A percentile compares a stretch with the other conserved stretches of the same genome.
phyloP scores from a whole-genome alignment of 2,797 vertebrate genomes.

The Hapalemur alaotrensis region DNA sequence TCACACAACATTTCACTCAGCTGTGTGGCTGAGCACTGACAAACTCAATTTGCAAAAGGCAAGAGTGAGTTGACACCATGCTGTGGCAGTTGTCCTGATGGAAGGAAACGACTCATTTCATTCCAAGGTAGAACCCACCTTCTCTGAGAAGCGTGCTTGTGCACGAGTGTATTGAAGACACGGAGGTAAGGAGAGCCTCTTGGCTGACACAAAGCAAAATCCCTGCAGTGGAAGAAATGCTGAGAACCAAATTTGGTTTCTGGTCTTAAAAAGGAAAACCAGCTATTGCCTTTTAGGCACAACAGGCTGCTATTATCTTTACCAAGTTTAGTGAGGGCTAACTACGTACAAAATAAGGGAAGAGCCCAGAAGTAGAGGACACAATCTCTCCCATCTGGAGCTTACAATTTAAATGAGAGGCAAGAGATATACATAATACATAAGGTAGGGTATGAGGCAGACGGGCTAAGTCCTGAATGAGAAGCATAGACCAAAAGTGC shows the following conservation, averaged over 20 bases:
- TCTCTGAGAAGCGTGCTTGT: conserved; percentile 54
- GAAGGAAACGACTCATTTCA: conserved; percentile 71
- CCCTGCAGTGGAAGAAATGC: neutral
- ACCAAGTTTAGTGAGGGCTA: neutral
- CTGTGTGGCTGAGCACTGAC: conserved; percentile 85
- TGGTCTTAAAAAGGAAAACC: neutral
- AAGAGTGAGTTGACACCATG: conserved; percentile 65
- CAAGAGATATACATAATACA: neutral
- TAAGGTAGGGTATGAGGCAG: neutral
- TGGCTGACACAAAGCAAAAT: neutral
- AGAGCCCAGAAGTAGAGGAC: neutral
- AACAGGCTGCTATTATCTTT: neutral
- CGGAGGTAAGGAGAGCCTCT: neutral
- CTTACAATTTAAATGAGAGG: neutral
- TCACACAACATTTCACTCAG: conserved; percentile 78
- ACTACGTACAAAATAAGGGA: neutral
- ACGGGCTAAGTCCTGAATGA: neutral
- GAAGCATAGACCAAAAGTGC: neutral
- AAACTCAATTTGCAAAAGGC: conserved; percentile 86
- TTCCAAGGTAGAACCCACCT: conserved; percentile 69
- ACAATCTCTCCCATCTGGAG: neutral
- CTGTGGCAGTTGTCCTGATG: conserved; percentile 60
- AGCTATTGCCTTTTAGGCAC: neutral
- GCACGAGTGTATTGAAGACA: conserved; percentile 19
- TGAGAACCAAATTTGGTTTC: neutral